Conservation (phyloP, 37 sponge, comb jelly and placozoan genomes). For the Hexactinellida sp. region DNA sequence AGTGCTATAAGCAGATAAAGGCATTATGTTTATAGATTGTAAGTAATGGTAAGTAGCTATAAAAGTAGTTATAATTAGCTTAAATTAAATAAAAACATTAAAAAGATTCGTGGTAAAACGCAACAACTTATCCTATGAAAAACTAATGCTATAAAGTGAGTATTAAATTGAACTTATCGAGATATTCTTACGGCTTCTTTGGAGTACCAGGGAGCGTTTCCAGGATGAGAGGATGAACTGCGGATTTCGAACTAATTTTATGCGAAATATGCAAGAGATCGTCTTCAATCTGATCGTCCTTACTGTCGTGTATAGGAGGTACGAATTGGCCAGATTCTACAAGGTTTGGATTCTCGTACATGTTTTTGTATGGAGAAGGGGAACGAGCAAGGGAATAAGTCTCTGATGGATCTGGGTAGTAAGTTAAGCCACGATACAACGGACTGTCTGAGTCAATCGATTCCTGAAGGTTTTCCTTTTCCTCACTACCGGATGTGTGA, state of each 20-base stretch:
- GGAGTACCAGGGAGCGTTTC: conserved; percentile 2
- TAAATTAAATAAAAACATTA: not conserved
- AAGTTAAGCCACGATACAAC: not conserved
- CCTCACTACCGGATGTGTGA: not conserved
- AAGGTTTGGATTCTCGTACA: not conserved
- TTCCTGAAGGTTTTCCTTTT: not conserved
- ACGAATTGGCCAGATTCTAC: not conserved
- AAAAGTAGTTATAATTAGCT: not conserved
- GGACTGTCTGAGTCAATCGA: not conserved
- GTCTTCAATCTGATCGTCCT: not conserved
- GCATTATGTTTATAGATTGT: not conserved
- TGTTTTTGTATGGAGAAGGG: not conserved
- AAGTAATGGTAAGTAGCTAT: not conserved
- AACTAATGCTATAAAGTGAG: not conserved
- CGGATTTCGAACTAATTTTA: not conserved
- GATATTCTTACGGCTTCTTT: not conserved
- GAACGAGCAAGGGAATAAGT: not conserved
- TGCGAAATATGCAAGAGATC: not conserved
- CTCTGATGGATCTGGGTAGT: conserved; percentile 9
- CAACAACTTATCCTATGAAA: not conserved
- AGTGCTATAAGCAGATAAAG: not conserved
- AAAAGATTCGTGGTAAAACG: not conserved
- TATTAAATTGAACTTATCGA: not conserved
- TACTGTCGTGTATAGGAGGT: not conserved
- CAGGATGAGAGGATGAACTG: not conserved